Evolutionary conservation across 2,113 vertebrate genomes (phyloP).

Genomic region (Polypterus senegalus): DNA sequence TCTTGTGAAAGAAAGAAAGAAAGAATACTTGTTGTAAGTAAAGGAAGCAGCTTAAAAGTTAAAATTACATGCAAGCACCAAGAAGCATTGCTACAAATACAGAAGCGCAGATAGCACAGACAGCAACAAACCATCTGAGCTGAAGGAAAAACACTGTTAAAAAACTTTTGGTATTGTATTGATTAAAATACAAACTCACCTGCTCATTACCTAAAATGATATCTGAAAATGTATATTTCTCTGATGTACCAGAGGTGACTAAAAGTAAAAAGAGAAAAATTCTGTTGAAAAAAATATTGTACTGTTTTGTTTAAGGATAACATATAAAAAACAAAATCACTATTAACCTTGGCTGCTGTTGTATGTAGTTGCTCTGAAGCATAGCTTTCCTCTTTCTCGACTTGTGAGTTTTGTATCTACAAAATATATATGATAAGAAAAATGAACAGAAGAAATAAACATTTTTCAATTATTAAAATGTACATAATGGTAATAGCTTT

Average conservation of each 20-base stretch:
- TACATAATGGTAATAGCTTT: too few relatives aligned
- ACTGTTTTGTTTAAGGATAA: background rate
- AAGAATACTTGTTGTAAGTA: background rate
- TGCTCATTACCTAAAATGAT: constrained; percentile 84
- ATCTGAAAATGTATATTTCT: constrained; percentile 81
- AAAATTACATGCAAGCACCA: too few relatives aligned
- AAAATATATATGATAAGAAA: constrained; percentile 20
- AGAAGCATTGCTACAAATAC: too few relatives aligned
- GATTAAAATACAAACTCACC: constrained; percentile 45
- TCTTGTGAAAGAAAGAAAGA: background rate
- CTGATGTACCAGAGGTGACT: constrained; percentile 37
- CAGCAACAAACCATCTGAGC: too few relatives aligned
- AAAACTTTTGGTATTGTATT: too few relatives aligned
- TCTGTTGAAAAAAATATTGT: constrained; percentile 3
- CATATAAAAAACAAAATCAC: too few relatives aligned
- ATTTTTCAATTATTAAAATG: too few relatives aligned
- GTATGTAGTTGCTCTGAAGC: constrained; percentile 77
- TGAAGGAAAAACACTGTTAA: too few relatives aligned
- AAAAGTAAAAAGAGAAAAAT: constrained; percentile 23
- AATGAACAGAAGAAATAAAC: background rate
- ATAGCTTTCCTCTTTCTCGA: constrained; percentile 81
- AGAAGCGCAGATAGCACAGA: too few relatives aligned
- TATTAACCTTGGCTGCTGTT: constrained; percentile 59
- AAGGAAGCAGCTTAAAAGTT: background rate
- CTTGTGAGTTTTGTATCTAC: constrained; percentile 79